These are phyloP conservation scores for Troglohyphantes excavatus DNA, from an alignment of 2,888 invertebrate species.

Conservation along the genomic window DNA sequence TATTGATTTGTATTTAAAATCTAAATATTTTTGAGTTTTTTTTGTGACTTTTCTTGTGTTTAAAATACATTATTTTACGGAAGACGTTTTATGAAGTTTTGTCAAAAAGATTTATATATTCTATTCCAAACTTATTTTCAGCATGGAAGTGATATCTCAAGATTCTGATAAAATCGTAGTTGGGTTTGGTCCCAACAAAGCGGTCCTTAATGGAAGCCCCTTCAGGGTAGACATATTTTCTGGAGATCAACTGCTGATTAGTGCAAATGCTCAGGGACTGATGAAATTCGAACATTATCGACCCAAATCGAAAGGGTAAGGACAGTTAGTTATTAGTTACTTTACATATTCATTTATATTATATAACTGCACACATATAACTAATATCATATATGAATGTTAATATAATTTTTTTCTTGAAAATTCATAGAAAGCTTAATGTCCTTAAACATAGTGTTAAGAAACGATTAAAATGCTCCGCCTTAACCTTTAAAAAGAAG, in stretches of 20 bases:
- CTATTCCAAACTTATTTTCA: slow-evolving; percentile 53
- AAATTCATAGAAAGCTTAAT: no score
- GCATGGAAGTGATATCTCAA: slow-evolving; percentile 80
- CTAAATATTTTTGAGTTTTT: background rate
- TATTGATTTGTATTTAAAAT: background rate
- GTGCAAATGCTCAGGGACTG: slow-evolving; percentile 93
- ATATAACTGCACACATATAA: no score
- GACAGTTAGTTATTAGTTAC: no score
- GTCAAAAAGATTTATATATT: background rate
- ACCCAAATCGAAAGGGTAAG: slow-evolving; percentile 84
- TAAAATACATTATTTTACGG: background rate
- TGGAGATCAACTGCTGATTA: slow-evolving; percentile 88
- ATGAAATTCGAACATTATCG: slow-evolving; percentile 95
- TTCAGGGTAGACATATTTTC: slow-evolving; percentile 91
- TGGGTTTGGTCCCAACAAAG: slow-evolving; percentile 83
- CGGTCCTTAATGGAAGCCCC: slow-evolving; percentile 88
- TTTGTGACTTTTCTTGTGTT: no score
- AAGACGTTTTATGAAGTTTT: background rate
- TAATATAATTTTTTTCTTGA: no score
- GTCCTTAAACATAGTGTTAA: no score
- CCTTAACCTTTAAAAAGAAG: no score
- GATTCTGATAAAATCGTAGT: slow-evolving; percentile 80
- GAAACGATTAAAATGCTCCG: no score
- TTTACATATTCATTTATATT: no score
- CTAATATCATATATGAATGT: no score